These are phyloP conservation scores for Bergia puertoricense DNA, from an alignment of 92 coral and sea anemone genomes.

Conservation along the genomic window DNA sequence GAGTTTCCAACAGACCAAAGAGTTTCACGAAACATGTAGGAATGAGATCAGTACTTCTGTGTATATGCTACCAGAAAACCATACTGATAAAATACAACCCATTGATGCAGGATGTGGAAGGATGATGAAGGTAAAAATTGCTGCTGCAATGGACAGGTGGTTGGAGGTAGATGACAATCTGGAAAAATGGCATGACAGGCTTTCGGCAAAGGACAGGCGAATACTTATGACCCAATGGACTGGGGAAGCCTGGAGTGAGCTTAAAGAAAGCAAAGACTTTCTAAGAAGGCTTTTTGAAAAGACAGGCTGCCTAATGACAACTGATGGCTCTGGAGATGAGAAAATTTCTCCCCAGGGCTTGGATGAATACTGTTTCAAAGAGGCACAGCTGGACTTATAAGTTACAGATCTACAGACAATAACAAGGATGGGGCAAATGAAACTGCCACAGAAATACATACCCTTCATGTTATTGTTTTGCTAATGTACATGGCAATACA, in stretches of 20 bases:
- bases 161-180: conserved; percentile 55
- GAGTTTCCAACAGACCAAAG: conserved; percentile 43
- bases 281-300: conserved; percentile 14
- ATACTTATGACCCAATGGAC: conserved; percentile 67
- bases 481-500: too few relatives aligned
- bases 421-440: too few relatives aligned
- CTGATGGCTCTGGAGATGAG: not conserved
- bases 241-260: conserved; percentile 62
- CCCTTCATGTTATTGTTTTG: too few relatives aligned
- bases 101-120: conserved; percentile 66
- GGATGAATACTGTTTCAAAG: too few relatives aligned
- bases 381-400: too few relatives aligned
- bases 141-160: conserved; percentile 66
- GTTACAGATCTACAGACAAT: too few relatives aligned
- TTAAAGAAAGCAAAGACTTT: conserved; percentile 35
- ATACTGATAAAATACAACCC: conserved; percentile 66
- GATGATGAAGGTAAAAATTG: conserved; percentile 61
- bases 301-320: too few relatives aligned
- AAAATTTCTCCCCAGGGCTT: conserved; percentile 39
- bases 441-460: too few relatives aligned
- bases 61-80: conserved; percentile 63
- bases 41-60: conserved; percentile 58
- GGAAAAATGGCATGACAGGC: conserved; percentile 58
- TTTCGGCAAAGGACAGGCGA: conserved; percentile 58
- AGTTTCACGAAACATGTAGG: conserved; percentile 63